phyloP scores from a whole-genome alignment of 2,797 vertebrate genomes.

The Urophycis tenuis region DNA sequence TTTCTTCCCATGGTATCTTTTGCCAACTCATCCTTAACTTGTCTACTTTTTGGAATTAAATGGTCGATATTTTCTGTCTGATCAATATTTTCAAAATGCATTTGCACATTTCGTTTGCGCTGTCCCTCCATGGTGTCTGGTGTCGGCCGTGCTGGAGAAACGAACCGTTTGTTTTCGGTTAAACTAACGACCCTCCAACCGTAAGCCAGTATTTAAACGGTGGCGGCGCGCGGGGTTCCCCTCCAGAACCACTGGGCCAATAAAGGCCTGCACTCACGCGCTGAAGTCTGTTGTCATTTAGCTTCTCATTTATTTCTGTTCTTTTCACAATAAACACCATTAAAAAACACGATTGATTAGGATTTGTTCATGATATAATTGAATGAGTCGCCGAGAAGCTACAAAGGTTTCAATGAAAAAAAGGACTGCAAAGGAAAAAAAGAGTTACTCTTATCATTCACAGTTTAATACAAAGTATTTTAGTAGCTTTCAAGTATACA shows the following conservation, averaged over 20 bases:
- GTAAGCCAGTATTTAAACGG: not conserved
- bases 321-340: not conserved
- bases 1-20: too few species aligned
- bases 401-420: not conserved
- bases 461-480: slow-evolving; percentile 49
- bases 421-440: not conserved
- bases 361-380: not conserved
- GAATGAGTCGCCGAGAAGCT: not conserved
- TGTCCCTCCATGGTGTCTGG: not conserved
- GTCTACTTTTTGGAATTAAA: not conserved
- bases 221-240: too few species aligned
- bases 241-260: too few species aligned
- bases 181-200: too few species aligned
- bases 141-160: too few species aligned
- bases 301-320: not conserved
- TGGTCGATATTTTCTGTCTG: not conserved
- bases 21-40: not conserved
- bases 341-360: not conserved
- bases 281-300: too few species aligned
- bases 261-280: too few species aligned
- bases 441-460: slow-evolving; percentile 1
- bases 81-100: not conserved
- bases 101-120: not conserved
- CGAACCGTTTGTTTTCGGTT: too few species aligned
- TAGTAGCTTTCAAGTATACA: slow-evolving; percentile 67